Evolutionary conservation across 2,113 vertebrate species (phyloP), one percentile per base, ranked within the genome.

Genomic region (Hydrochoerus hydrochaeris): DNA sequence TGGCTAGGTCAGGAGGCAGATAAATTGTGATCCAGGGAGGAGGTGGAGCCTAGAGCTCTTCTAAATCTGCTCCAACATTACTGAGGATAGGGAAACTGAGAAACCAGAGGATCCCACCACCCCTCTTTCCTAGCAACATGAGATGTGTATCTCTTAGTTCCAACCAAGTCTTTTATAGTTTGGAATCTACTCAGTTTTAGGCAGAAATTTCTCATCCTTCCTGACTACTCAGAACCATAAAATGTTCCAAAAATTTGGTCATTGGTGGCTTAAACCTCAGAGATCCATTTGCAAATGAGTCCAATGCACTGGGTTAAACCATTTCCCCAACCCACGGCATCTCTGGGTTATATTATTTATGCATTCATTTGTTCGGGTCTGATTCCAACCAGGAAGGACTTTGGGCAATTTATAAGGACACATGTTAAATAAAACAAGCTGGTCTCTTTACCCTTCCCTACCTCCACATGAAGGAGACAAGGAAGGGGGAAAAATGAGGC

Each of bases 181-280:
- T 94, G 78, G 83, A 95, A 88, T 1, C 32, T 49, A 52, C 35
- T 96, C 81, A 78, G 54, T 52, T 77, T 78, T 9, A 89, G 95
- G 49, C 16, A 84, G 89, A 54, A 81, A 75, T 73, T 96, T 28
- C 80, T 90, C 86, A 85, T 93, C 60, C 89, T 96, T 96, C 90
- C 89, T 95, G 89, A 90, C 69, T 57, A 87, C 75, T 97, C 96
- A 95, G 90, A 87, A 85, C 58, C 12, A 24, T 52, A 97, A 97
- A 94, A 95, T 93, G 92, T 78, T 91, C 35, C 8, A 7, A 58
- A 71, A 69, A 1, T 69, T 85, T 95, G 93, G 63, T 57, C 22
- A 2, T 52, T 88, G 85, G 63, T 10, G 0, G 28, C 26, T 81
- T 94, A 84, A 94, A 95, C 92, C 90, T 84, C 96, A 94, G 90